Evolutionary conservation across 2,888 invertebrate species (phyloP).

Genomic region (Masnerella sp.): DNA sequence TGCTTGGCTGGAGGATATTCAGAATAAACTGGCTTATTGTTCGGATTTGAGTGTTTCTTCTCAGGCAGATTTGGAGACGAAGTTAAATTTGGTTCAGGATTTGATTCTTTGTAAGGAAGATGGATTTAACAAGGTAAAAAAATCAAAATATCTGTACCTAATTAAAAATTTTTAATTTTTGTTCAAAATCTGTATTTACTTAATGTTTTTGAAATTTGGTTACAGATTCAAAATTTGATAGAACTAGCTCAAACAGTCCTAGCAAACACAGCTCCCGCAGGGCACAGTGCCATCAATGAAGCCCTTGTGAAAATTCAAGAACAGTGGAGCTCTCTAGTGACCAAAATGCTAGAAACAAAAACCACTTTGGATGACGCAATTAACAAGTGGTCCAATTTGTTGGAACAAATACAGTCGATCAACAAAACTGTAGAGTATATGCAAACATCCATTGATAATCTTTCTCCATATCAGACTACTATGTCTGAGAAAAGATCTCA

Average conservation of each 20-base stretch:
- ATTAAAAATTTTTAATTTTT: no score
- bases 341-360: constrained; percentile 94
- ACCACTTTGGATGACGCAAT: constrained; percentile 91
- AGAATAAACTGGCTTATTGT: constrained; percentile 91
- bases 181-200: no score
- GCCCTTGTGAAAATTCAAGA: constrained; percentile 90
- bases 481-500: constrained; percentile 92
- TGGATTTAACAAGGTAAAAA: constrained; percentile 91
- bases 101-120: constrained; percentile 94
- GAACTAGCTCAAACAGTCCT: constrained; percentile 94
- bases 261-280: constrained; percentile 92
- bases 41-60: constrained; percentile 89
- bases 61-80: constrained; percentile 91
- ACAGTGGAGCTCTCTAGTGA: constrained; percentile 91
- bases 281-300: constrained; percentile 92
- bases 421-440: constrained; percentile 90
- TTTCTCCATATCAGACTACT: constrained; percentile 87
- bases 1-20: constrained; percentile 90
- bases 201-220: neutral
- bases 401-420: constrained; percentile 91
- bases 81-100: constrained; percentile 91
- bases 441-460: constrained; percentile 85
- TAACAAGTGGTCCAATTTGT: constrained; percentile 93
- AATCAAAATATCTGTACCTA: no score
- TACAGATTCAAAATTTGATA: constrained; percentile 85